These are phyloP conservation scores for Hipposideros armiger DNA, from an alignment of 2,113 vertebrate species.

Conservation along the genomic window DNA sequence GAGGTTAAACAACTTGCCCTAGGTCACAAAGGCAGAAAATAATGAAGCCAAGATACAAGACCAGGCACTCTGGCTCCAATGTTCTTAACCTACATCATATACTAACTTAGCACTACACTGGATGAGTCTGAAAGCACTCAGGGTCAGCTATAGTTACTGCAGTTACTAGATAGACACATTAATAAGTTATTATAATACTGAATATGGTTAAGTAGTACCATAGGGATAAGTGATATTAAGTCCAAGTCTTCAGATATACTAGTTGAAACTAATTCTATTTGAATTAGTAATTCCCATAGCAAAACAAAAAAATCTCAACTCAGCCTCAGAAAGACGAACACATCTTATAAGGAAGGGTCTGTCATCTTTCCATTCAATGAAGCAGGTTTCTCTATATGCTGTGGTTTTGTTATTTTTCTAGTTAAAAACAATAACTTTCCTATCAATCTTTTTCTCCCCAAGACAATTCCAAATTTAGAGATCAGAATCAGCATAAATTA, in stretches of 20 bases:
- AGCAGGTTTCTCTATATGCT: background rate
- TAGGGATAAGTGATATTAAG: background rate
- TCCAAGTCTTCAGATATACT: constrained; percentile 19
- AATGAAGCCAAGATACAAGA: background rate
- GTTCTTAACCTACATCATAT: background rate
- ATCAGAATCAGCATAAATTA: constrained; percentile 54
- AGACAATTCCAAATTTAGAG: constrained; percentile 56
- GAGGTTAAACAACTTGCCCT: background rate
- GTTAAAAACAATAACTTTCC: constrained; percentile 38
- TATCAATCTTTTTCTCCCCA: constrained; percentile 18
- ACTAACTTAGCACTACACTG: constrained; percentile 5
- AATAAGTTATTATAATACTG: constrained; percentile 38
- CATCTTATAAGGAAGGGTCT: background rate
- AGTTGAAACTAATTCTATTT: constrained; percentile 48
- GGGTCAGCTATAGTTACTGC: background rate
- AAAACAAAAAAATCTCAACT: constrained; percentile 57
- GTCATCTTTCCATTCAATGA: constrained; percentile 55
- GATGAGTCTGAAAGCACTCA: constrained; percentile 43
- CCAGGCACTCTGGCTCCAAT: constrained; percentile 28
- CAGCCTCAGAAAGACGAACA: constrained; percentile 17
- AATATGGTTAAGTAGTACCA: background rate
- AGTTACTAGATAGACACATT: background rate
- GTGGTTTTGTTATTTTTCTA: constrained; percentile 35
- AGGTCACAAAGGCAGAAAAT: constrained; percentile 48
- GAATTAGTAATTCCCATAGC: background rate